A percentile compares a stretch with the other conserved stretches of the same genome.
Conservation (phyloP, 2,113 vertebrate genomes). For the Burhinus bistriatus region DNA sequence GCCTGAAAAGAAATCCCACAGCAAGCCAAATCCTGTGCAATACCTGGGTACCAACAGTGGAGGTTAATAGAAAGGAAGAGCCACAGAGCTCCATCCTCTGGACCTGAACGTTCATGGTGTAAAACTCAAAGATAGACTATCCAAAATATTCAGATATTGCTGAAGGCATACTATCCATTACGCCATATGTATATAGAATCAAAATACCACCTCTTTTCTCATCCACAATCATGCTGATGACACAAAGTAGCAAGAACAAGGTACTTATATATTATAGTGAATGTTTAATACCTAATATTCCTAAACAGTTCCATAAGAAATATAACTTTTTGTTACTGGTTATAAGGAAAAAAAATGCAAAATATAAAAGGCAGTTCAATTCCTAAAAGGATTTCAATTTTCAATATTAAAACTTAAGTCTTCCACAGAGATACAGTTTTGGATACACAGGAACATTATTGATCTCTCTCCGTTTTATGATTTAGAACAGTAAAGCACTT, state of each 20-base stretch:
- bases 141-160: neutral
- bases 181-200: neutral
- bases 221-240: neutral
- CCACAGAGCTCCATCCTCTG: neutral
- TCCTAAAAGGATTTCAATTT: neutral
- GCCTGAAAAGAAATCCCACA: neutral
- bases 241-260: neutral
- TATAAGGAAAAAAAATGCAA: neutral
- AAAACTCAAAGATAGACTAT: neutral
- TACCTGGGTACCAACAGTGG: neutral
- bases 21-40: rapidly evolving
- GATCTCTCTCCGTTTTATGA: neutral
- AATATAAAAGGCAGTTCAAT: rapidly evolving
- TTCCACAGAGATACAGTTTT: neutral
- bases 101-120: rapidly evolving
- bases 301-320: neutral
- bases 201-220: neutral
- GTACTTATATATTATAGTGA: neutral
- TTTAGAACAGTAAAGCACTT: neutral
- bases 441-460: neutral
- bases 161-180: neutral
- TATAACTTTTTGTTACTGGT: neutral
- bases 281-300: neutral
- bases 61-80: neutral
- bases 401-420: neutral